phyloP scores from a whole-genome alignment of 2,113 vertebrate genomes.

The Sturnus vulgaris region DNA sequence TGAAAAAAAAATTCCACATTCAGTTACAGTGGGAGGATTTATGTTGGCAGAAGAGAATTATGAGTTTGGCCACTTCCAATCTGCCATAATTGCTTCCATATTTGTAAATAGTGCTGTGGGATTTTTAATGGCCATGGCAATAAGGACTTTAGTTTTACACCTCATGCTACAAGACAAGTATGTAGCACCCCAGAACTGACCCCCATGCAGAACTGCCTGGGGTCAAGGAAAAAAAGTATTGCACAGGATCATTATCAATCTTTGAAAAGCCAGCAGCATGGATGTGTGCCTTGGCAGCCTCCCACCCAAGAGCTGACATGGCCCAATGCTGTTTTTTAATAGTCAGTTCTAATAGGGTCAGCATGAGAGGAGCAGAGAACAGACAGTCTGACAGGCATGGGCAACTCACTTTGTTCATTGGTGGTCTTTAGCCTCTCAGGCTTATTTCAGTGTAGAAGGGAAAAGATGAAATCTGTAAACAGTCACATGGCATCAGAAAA shows the following conservation, averaged over 20 bases:
- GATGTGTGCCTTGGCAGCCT: not conserved
- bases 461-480: constrained; percentile 13
- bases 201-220: not conserved
- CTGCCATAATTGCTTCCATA: not conserved
- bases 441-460: not conserved
- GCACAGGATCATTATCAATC: not conserved
- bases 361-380: not conserved
- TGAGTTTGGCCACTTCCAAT: not conserved
- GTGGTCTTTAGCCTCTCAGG: not conserved
- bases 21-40: constrained; percentile 7
- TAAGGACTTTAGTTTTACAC: not conserved
- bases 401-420: not conserved
- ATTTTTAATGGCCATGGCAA: not conserved
- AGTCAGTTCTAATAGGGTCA: constrained; percentile 25
- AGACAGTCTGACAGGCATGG: not conserved
- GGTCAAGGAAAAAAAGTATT: not conserved
- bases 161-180: not conserved
- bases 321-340: constrained; percentile 30
- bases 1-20: not conserved
- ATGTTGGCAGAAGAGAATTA: not conserved
- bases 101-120: constrained; percentile 1
- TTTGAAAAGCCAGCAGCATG: not conserved
- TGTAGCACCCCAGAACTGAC: not conserved
- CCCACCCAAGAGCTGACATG: constrained; percentile 22
- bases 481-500: not conserved